Evolutionary conservation across 2,797 vertebrate species (phyloP).

Genomic region (Rhynchonycteris naso): DNA sequence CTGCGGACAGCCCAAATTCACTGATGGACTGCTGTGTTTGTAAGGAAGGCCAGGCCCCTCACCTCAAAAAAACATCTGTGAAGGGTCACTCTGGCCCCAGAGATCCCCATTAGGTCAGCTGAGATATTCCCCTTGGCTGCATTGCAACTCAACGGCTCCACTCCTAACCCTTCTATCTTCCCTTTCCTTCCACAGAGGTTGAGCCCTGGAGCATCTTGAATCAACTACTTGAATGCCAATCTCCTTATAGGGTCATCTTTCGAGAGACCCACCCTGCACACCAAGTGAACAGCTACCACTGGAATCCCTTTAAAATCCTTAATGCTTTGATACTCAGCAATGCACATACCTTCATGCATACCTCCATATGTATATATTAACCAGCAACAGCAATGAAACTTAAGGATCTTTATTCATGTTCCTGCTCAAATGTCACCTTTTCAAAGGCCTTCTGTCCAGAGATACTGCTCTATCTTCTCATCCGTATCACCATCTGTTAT

Average conservation of each 20-base stretch:
- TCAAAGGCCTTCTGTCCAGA: neutral
- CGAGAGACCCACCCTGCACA: neutral
- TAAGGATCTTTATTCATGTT: neutral
- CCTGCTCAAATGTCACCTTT: neutral
- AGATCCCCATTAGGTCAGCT: fast-evolving
- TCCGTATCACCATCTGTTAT: neutral
- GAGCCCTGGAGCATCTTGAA: neutral
- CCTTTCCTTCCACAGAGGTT: neutral
- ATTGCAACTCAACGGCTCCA: neutral
- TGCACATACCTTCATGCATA: neutral
- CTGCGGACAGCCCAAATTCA: neutral
- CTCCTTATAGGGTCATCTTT: neutral
- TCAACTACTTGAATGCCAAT: neutral
- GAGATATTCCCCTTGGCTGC: neutral
- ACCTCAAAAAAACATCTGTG: neutral
- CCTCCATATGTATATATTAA: neutral
- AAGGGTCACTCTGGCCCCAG: neutral
- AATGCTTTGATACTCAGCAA: neutral
- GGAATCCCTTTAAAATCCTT: neutral
- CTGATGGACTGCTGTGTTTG: neutral
- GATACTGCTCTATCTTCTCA: neutral
- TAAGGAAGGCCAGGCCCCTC: neutral
- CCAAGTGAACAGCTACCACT: neutral
- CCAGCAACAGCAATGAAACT: neutral
- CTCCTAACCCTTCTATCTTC: too few relatives aligned